Conservation (phyloP, 2,113 vertebrate species). For the Pionites leucogaster region DNA sequence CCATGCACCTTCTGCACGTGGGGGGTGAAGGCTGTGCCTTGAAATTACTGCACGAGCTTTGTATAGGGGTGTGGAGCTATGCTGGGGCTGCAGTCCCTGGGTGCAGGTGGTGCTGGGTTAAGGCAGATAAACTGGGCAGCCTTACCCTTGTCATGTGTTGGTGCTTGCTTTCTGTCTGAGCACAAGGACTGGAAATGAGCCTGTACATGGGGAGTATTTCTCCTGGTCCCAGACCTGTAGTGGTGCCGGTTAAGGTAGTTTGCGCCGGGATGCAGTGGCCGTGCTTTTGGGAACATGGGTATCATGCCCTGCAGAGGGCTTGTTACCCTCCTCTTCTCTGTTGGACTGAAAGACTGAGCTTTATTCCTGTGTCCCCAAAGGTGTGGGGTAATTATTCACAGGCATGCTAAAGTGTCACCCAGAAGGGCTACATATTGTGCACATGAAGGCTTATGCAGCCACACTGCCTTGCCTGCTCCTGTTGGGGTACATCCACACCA, state of each 20-base stretch:
- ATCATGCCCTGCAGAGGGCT: not conserved
- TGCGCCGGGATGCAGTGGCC: not conserved
- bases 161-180: not conserved
- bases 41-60: not conserved
- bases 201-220: fast-evolving
- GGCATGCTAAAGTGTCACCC: not conserved
- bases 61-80: fast-evolving
- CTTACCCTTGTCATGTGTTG: not conserved
- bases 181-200: not conserved
- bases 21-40: not conserved
- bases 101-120: not conserved
- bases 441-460: not conserved
- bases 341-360: not conserved
- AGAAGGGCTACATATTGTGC: not conserved
- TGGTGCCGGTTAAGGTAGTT: not conserved
- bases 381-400: not conserved
- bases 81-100: not conserved
- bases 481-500: not conserved
- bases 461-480: not conserved
- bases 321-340: not conserved
- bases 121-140: not conserved
- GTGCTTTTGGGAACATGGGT: not conserved
- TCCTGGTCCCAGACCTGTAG: not conserved
- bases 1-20: fast-evolving
- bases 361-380: not conserved